A percentile compares a stretch with the other conserved stretches of the same genome.
phyloP scores from a whole-genome alignment of 2,797 vertebrate genomes.

The Sebastes elongatus region DNA sequence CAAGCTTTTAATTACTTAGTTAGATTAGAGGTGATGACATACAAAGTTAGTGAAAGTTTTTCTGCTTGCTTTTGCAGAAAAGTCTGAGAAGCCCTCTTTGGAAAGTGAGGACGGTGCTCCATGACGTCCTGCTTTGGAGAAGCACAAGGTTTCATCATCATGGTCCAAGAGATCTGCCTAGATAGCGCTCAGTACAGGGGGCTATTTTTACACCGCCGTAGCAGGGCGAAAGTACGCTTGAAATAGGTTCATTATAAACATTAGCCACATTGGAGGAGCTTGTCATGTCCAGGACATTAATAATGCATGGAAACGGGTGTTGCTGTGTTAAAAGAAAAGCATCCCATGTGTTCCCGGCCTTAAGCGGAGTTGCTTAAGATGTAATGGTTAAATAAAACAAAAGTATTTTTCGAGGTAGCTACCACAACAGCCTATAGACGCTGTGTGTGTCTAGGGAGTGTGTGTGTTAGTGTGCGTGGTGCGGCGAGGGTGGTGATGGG shows the following conservation, averaged over 20 bases:
- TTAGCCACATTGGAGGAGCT: neutral
- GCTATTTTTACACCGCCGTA: neutral
- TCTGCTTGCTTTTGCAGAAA: slow-evolving; percentile 2
- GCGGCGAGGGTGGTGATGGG: neutral
- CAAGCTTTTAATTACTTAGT: neutral
- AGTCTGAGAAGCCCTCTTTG: neutral
- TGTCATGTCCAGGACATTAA: slow-evolving; percentile 11
- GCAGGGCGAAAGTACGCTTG: neutral
- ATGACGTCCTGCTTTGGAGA: neutral
- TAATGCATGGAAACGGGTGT: neutral
- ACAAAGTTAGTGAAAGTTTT: neutral
- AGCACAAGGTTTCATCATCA: slow-evolving; percentile 23
- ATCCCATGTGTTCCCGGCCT: neutral
- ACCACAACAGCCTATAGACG: slow-evolving; percentile 12
- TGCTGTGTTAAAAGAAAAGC: slow-evolving; percentile 24
- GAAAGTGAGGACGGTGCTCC: neutral
- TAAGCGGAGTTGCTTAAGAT: slow-evolving; percentile 21
- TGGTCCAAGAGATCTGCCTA: neutral
- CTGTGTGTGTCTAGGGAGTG: neutral
- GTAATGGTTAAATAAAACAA: slow-evolving; percentile 35
- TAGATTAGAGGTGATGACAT: neutral
- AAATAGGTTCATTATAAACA: slow-evolving; percentile 15
- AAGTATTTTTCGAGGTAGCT: slow-evolving; percentile 14
- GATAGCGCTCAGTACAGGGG: neutral
- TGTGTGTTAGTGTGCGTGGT: slow-evolving; percentile 13